Evolutionary conservation across 2,797 vertebrate genomes (phyloP), one percentile per base, ranked within the genome.

Genomic region (Iguana delicatissima): DNA sequence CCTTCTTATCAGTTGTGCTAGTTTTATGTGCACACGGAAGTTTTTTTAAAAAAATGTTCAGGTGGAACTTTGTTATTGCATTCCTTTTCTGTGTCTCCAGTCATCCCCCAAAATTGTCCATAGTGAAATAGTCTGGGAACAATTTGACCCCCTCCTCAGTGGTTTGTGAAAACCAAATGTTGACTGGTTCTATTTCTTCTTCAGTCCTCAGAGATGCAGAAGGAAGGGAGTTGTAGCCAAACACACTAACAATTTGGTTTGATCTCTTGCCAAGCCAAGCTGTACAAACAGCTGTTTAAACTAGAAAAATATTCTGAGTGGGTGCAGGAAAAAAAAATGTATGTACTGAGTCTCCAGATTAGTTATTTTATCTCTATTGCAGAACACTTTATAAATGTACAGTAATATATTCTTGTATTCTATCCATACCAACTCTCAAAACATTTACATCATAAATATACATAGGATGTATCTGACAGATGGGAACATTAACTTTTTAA

Each of bases 401-500:
- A 64, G 67, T 67, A 55, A 10, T 2, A 14, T 59, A n/a, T 79
- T 64, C 7, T 24, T 76, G n/a, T 29, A 14, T 13, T 22, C 8
- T 64, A 87, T 38, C 89, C 10, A 12, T 62, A 69, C 85, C 76
- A 7, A 91, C 85, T 91, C 84, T 86, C 50, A 87, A 1, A 92
- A 92, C 90, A 62, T 91, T 82, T 77, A 86, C 89, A 88, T 83
- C 55, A 81, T 84, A 80, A 13, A 13, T 72, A 85, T 20, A 76
- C 91, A 81, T 67, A 91, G 9, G 42, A 73, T 46, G 6, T 91
- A 79, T 89, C 26, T 89, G 91, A 32, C 46, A 77, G 22, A 92
- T 94, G 86, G 91, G 86, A 91, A 94, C 67, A 16, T 91, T 42
- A 83, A 46, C 91, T 88, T 89, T 93, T 92, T 29, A 76, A 92